Base-by-base conservation (phyloP, 2,797 vertebrate genomes). In the Limosa lapponica region DNA sequence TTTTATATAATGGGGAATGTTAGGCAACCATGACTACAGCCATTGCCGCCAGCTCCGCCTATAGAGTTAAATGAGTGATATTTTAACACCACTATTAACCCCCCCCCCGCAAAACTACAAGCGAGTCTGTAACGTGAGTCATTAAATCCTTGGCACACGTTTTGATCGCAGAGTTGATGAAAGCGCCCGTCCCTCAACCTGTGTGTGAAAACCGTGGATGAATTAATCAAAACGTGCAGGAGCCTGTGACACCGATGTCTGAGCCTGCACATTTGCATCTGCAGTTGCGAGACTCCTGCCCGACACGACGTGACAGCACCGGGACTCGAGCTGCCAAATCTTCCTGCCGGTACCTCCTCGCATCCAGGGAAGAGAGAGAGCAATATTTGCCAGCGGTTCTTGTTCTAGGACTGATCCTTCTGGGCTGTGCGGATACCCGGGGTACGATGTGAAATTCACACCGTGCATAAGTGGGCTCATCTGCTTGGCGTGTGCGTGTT, bases 191-290 rank as follows among this genome's bases (percentile, higher is more conserved):
- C 62, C 84, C 66, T 12, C 8, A 86, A 86, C 82, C 89, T 43
- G 62, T 59, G 79, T 94, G 94, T 62, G 87, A 95, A 95, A 91
- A 69, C 52, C 2, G 3, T 3, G 65, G 70, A 61, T 52, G 43
- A 93, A 93, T 86, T 83, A 84, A 93, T 59, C 85, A 72, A 69
- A 96, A 84, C 94, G 75, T 62, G 87, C 89, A 91, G 91, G 49
- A 95, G 69, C 93, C 65, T 95, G 93, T 71, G 89, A 79, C 89
- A 94, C 51, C 13, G 5, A 13, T 13, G 75, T 52, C 79, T 91
- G 91, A 95, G 93, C 85, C 85, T 93, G 87, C 58, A 54, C 23
- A 23, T 30, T 4, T 55, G 80, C 83, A 90, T 52, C 34, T 32
- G 54, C 84, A 49, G 65, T 0, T 3, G 54, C 17, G 65, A 78